A percentile compares a stretch with the other conserved stretches of the same genome.
Conservation (phyloP, 2,113 vertebrate genomes). For the Siniperca knerii region DNA sequence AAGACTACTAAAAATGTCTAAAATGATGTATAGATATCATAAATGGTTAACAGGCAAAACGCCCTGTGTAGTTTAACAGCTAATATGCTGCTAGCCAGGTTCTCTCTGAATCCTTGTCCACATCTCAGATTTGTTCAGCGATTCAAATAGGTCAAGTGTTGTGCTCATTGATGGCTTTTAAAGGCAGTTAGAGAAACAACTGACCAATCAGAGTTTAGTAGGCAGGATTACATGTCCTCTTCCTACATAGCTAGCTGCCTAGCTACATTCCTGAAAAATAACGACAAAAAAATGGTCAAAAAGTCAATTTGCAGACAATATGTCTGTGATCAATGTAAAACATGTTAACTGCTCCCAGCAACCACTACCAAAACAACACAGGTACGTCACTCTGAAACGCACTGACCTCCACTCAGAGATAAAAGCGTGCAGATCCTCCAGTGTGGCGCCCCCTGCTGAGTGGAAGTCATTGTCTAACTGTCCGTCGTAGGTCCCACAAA, state of each 20-base stretch:
- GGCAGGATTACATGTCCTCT: background rate
- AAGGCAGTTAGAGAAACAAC: background rate
- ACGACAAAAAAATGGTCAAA: background rate
- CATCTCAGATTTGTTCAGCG: background rate
- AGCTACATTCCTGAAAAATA: no score
- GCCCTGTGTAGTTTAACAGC: no score
- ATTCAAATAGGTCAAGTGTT: background rate
- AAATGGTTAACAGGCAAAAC: background rate
- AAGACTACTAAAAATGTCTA: background rate
- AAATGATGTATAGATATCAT: background rate
- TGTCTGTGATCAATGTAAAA: background rate
- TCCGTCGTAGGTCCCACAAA: constrained; percentile 92
- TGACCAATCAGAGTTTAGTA: background rate
- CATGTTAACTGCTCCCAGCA: background rate
- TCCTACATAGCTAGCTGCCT: no score
- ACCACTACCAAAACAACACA: background rate
- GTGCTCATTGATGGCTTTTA: background rate
- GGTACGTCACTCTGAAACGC: no score
- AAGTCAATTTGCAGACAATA: no score
- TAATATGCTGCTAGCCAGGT: background rate
- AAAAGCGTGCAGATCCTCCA: constrained; percentile 80
- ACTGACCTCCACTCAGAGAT: constrained; percentile 91
- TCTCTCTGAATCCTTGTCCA: background rate
- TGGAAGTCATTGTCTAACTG: constrained; percentile 89
- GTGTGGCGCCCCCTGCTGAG: constrained; percentile 75